These are phyloP conservation scores for Eleginops maclovinus DNA, from an alignment of 2,113 vertebrate species.

Conservation along the genomic window DNA sequence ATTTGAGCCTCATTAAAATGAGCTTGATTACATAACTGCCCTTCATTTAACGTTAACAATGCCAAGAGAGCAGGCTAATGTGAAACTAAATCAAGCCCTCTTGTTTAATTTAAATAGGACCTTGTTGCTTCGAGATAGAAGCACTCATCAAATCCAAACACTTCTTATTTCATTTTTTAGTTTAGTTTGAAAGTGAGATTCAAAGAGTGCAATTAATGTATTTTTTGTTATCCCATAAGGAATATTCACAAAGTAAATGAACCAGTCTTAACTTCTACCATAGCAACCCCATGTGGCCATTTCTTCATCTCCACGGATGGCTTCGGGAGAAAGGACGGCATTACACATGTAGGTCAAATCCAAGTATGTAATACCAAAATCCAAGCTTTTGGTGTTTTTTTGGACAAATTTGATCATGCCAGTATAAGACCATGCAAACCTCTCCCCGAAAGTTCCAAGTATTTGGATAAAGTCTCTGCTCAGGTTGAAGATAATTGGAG, in stretches of 20 bases:
- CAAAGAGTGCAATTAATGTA: neutral
- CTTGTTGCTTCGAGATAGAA: neutral
- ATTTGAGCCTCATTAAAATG: slow-evolving; percentile 14
- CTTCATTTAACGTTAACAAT: slow-evolving; percentile 7
- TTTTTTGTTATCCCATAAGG: neutral
- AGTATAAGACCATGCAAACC: neutral
- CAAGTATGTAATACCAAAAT: neutral
- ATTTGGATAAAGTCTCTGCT: neutral
- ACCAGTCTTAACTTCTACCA: neutral
- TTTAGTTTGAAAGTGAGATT: neutral
- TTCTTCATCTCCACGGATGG: neutral
- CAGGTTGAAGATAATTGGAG: neutral
- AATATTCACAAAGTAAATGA: neutral
- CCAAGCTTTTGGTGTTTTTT: neutral
- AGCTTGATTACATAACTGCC: slow-evolving; percentile 43
- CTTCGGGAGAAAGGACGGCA: neutral
- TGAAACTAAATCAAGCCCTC: neutral
- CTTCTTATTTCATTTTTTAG: neutral
- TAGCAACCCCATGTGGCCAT: neutral
- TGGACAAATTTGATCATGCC: no score
- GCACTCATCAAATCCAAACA: neutral
- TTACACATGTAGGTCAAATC: neutral
- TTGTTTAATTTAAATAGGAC: neutral
- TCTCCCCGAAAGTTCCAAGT: neutral
- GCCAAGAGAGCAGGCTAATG: slow-evolving; percentile 2